phyloP scores from a whole-genome alignment of 92 coral and sea anemone species.

The Palythoa heliodiscus region DNA sequence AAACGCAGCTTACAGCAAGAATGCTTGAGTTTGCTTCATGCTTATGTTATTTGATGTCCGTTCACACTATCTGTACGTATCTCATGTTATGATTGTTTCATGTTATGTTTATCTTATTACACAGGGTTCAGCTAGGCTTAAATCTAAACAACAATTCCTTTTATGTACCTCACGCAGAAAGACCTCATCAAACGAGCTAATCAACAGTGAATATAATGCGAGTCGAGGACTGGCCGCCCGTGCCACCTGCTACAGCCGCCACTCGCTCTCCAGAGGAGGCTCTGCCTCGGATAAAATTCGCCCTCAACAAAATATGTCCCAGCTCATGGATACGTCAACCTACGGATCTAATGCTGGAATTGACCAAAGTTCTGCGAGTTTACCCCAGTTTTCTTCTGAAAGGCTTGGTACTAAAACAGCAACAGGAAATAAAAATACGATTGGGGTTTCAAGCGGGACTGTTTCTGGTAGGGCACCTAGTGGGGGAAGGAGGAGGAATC shows the following conservation, averaged over 20 bases:
- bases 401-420: not conserved
- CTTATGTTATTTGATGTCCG: too few species aligned
- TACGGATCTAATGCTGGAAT: not conserved
- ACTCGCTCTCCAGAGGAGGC: conserved; percentile 64
- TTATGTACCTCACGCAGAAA: not conserved
- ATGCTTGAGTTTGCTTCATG: not conserved
- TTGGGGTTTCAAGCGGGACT: conserved; percentile 5
- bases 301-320: conserved; percentile 44
- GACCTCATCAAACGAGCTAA: conserved; percentile 22
- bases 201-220: conserved; percentile 56
- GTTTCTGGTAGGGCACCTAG: conserved; percentile 54
- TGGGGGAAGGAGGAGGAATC: conserved; percentile 78
- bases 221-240: conserved; percentile 91
- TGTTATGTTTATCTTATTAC: too few species aligned
- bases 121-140: not conserved
- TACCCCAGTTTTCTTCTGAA: not conserved
- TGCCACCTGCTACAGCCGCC: conserved; percentile 91
- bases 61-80: too few species aligned
- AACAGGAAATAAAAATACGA: not conserved
- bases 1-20: not conserved
- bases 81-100: too few species aligned
- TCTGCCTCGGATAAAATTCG: conserved; percentile 55
- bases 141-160: not conserved
- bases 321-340: conserved; percentile 48
- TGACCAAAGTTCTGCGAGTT: not conserved